Base-by-base conservation (phyloP, 2,797 vertebrate genomes). In the Molossus molossus region DNA sequence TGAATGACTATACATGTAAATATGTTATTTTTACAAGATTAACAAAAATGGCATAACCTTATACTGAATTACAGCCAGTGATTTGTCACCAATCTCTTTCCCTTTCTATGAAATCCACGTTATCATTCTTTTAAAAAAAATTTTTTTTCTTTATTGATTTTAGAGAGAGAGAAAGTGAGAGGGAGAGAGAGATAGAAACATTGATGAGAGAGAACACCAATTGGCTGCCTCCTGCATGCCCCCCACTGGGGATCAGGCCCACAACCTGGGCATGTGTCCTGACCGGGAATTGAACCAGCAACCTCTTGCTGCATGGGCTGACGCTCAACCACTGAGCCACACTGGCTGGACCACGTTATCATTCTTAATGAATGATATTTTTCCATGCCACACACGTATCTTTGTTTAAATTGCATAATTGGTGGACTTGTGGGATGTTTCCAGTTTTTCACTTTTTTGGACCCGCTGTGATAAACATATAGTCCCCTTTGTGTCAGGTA, bases 21-120 rank as follows among this genome's bases (percentile, higher is more conserved):
- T 45, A 79, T 60, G 25, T 77, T 73, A 67, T 20, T 67, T 65
- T 65, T 67, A 67, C 20, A 87, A 77, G 95, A 62, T 55, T 91
- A 89, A 77, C 82, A 93, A 87, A 90, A 79, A 55, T 76, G 45
- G 7, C 18, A 18, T 73, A 37, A 45, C 11, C 5, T n/a, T 57
- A 11, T n/a, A 25, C n/a, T 1, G 4, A 73, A 57, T 33, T n/a
- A 57, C 27, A 82, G 33, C 33, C n/a, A 45, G 37, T n/a, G 87
- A 50, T 67, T 14, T 57, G 50, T 67, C 62, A 72, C 53, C 75
- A 48, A 75, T 80, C 40, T 21, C 83, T 87, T 55, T 82, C 48
- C 48, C 27, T 88, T n/a, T 80, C 62, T 77, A 7, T 69, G 64
- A 85, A 83, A 55, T 25, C 33, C 50, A 64, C 21, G 3, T 65